Evolutionary conservation across 2,113 vertebrate genomes (phyloP).

Genomic region (Axis porcinus): DNA sequence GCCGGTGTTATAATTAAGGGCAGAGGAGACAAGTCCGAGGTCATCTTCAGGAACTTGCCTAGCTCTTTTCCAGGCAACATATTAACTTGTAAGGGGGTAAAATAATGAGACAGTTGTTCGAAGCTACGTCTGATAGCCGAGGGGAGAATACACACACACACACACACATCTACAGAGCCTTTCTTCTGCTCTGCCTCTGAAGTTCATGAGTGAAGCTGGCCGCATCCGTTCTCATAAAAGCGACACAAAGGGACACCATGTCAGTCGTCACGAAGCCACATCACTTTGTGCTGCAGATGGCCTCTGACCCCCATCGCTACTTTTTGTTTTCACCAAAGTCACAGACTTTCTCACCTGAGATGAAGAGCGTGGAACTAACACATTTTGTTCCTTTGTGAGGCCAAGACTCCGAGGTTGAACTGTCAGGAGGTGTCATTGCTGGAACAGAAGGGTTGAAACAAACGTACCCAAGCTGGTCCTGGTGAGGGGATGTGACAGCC

Average conservation of each 20-base stretch:
- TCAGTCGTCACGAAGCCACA: neutral
- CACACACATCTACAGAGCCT: neutral
- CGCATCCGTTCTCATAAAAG: conserved; percentile 11
- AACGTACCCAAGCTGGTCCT: neutral
- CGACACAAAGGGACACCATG: neutral
- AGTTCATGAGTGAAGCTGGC: conserved; percentile 41
- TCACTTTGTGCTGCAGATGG: neutral
- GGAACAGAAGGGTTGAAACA: neutral
- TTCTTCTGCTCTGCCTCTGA: conserved; percentile 32
- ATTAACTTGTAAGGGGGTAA: conserved; percentile 58
- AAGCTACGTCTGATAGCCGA: conserved; percentile 46
- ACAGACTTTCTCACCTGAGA: neutral
- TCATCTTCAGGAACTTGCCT: conserved; percentile 64
- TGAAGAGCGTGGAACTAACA: neutral
- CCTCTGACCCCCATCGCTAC: neutral
- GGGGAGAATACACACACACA: neutral
- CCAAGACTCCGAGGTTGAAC: neutral
- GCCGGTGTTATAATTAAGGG: conserved; percentile 26
- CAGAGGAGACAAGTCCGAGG: conserved; percentile 48
- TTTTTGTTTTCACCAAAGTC: neutral
- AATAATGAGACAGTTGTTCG: conserved; percentile 60
- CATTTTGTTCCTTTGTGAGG: neutral
- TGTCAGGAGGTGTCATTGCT: neutral
- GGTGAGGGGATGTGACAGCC: neutral
- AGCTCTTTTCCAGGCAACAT: conserved; percentile 65